These are phyloP conservation scores for Rhinopithecus roxellana DNA, from an alignment of 2,113 vertebrate species.

Conservation along the genomic window DNA sequence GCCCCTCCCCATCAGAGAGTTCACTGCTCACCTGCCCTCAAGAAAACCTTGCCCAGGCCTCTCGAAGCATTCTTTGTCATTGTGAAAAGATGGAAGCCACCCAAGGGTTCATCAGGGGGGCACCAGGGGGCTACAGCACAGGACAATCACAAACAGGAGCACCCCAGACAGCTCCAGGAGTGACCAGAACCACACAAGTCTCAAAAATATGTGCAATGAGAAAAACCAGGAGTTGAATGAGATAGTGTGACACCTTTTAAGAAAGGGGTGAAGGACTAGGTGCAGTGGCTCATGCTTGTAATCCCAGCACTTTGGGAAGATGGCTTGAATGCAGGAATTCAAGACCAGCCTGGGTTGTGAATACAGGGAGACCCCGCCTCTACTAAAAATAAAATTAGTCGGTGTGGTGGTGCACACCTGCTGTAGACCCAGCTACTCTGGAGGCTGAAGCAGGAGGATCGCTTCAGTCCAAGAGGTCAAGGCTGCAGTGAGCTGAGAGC, in stretches of 20 bases:
- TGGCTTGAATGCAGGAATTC: not conserved
- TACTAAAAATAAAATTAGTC: too few relatives aligned
- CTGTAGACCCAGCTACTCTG: too few relatives aligned
- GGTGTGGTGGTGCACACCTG: too few relatives aligned
- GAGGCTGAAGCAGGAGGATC: too few relatives aligned
- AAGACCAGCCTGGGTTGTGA: not conserved
- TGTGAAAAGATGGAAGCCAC: not conserved
- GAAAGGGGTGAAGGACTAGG: not conserved
- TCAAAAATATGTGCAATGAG: not conserved
- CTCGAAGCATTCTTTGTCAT: not conserved
- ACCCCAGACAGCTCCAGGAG: not conserved
- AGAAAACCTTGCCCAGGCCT: not conserved
- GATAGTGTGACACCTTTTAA: not conserved
- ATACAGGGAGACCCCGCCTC: too few relatives aligned
- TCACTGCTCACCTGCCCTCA: not conserved
- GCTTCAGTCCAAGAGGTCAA: too few relatives aligned
- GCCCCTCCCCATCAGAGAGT: fast-evolving
- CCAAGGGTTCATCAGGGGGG: not conserved
- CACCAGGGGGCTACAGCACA: not conserved
- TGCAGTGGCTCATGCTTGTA: not conserved
- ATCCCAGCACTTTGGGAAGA: not conserved
- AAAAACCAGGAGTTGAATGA: not conserved
- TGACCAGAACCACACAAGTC: not conserved
- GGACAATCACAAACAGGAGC: not conserved
- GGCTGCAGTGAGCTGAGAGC: too few relatives aligned